Percentiles rank a stretch among this genome's conserved stretches.
These are phyloP conservation scores for Cyanoramphus novaezelandiae DNA, from an alignment of 2,113 vertebrate species.

Conservation along the genomic window DNA sequence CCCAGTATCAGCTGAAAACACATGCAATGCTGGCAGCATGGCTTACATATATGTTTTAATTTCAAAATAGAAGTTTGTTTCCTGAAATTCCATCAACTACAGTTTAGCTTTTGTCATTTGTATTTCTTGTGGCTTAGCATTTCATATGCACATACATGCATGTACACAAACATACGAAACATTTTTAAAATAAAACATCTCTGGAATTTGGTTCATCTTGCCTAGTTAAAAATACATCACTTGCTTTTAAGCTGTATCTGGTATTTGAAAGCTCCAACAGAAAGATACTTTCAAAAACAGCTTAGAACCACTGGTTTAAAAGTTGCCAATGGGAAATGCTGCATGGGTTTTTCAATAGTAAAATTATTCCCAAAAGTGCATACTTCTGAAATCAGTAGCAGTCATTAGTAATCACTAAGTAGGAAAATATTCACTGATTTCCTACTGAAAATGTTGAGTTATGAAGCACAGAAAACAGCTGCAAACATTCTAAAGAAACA, in stretches of 20 bases:
- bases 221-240: neutral
- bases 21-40: neutral
- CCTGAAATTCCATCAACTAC: neutral
- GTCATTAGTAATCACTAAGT: neutral
- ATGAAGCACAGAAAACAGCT: neutral
- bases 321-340: neutral
- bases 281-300: neutral
- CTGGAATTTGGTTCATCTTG: neutral
- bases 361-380: neutral
- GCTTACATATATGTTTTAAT: neutral
- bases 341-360: neutral
- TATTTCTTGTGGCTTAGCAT: neutral
- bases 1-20: neutral
- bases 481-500: slow-evolving; percentile 5
- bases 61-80: neutral
- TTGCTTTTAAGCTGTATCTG: neutral
- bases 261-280: neutral
- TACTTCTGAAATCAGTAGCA: neutral
- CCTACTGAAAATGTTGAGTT: neutral
- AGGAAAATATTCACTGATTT: slow-evolving; percentile 3
- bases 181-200: neutral
- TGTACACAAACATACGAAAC: too few relatives aligned
- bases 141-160: neutral
- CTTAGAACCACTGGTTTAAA: neutral
- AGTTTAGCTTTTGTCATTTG: neutral